phyloP scores from a whole-genome alignment of 2,888 invertebrate species.

The Campaea margaritaria region DNA sequence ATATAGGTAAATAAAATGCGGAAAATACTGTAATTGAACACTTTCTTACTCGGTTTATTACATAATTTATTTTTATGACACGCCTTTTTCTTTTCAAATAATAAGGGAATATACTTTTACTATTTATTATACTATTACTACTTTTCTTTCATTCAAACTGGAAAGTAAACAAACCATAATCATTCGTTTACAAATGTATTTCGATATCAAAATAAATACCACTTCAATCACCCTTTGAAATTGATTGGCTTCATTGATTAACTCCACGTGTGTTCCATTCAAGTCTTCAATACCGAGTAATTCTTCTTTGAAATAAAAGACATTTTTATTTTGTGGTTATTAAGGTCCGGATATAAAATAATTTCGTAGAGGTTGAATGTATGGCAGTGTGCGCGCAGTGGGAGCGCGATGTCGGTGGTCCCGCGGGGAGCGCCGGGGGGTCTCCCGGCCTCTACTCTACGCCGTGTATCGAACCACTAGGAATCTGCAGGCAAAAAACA shows the following conservation, averaged over 20 bases:
- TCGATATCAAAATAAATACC: slow-evolving; percentile 37
- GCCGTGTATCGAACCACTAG: slow-evolving; percentile 40
- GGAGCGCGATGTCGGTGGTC: slow-evolving; percentile 59
- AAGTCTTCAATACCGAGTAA: slow-evolving; percentile 30
- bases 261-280: slow-evolving; percentile 39
- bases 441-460: slow-evolving; percentile 33
- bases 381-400: slow-evolving; percentile 44
- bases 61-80: no score
- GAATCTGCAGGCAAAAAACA: slow-evolving; percentile 32
- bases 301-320: slow-evolving; percentile 20
- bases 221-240: slow-evolving; percentile 44
- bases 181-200: slow-evolving; percentile 8
- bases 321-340: slow-evolving; percentile 30
- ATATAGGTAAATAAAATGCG: no score
- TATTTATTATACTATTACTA: background rate
- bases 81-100: no score
- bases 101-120: no score
- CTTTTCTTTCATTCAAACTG: background rate
- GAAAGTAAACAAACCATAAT: background rate
- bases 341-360: slow-evolving; percentile 29
- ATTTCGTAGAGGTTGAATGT: slow-evolving; percentile 37
- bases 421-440: slow-evolving; percentile 46
- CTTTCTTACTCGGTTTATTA: no score
- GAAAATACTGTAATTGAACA: no score
- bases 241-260: slow-evolving; percentile 49